Base-by-base conservation (phyloP, 2,888 invertebrate species). In the Drosophila engyochracea region DNA sequence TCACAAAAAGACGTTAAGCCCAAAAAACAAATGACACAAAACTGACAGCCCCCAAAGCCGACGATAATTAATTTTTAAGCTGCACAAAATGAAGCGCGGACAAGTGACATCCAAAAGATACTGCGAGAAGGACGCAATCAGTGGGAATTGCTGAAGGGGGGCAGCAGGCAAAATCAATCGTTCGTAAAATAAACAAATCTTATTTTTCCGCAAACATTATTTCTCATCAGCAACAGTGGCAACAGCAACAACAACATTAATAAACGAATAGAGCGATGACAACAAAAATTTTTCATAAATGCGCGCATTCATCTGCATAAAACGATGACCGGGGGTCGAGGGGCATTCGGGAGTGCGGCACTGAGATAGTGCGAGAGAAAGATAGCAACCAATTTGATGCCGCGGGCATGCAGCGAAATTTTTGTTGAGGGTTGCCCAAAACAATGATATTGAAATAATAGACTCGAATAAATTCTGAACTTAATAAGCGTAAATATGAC, bases 171-270 rank as follows among this genome's bases (percentile, higher is more conserved):
- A 87, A 89, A 89, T 89, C 88, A 89, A 89, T 89, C 88, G 88
- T 90, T 89, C 85, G 91, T 89, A 87, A 89, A 84, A 85, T 89
- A 89, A 91, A 89, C 88, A 89, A 89, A 91, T 88, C 88, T 88
- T 91, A 88, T 88, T 88, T 88, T 88, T 91, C 82, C 91, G 82
- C 90, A 88, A 88, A 88, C 91, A 88, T 88, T 90, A 91, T 91
- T 91, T 88, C 81, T 88, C 87, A 91, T 91, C 88, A 83, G 83
- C 68, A 52, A 70, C 72, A 72, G 37, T 57, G 73, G 44, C 41
- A 67, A 66, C 54, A 72, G 37, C 39, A 72, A 39, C 47, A 67
- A 55, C 59, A 76, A 62, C 49, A 85, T 67, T 54, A 70, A 67
- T 66, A 75, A 72, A 33, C 55, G 58, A 68, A 77, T 74, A 70